phyloP scores from a whole-genome alignment of 2,888 invertebrate genomes.

The Apodemia mormo region DNA sequence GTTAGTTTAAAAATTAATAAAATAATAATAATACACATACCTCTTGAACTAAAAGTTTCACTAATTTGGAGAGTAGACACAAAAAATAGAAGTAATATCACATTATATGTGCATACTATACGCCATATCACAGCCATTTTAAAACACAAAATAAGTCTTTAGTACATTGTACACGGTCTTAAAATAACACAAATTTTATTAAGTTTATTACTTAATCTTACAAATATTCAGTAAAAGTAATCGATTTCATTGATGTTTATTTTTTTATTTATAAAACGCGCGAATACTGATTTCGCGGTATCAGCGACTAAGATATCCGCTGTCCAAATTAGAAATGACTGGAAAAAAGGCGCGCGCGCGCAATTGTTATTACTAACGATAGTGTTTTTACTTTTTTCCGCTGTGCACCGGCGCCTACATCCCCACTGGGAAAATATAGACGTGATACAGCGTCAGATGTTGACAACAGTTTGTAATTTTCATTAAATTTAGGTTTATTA shows the following conservation, averaged over 20 bases:
- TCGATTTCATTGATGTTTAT: constrained; percentile 31
- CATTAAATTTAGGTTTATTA: not conserved
- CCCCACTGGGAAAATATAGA: constrained; percentile 73
- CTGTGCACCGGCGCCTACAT: constrained; percentile 60
- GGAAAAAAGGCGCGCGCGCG: constrained; percentile 64
- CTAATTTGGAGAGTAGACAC: constrained; percentile 47
- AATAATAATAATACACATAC: constrained; percentile 47
- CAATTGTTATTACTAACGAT: constrained; percentile 65
- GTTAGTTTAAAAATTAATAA: not conserved
- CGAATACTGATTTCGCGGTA: constrained; percentile 30
- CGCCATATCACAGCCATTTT: constrained; percentile 45
- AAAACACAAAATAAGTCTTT: constrained; percentile 23
- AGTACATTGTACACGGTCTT: constrained; percentile 36
- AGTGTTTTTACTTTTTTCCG: constrained; percentile 78
- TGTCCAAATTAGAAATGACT: constrained; percentile 70
- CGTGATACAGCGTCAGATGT: constrained; percentile 41
- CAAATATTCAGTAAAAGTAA: constrained; percentile 33
- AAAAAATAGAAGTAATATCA: constrained; percentile 47
- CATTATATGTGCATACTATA: constrained; percentile 38
- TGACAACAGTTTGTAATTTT: constrained; percentile 51
- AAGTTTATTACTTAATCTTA: constrained; percentile 9
- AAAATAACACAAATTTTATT: constrained; percentile 31
- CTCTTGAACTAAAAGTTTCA: constrained; percentile 66
- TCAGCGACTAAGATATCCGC: constrained; percentile 52
- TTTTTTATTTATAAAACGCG: constrained; percentile 35